phyloP scores from a whole-genome alignment of 2,797 vertebrate genomes.

The Morelia viridis region DNA sequence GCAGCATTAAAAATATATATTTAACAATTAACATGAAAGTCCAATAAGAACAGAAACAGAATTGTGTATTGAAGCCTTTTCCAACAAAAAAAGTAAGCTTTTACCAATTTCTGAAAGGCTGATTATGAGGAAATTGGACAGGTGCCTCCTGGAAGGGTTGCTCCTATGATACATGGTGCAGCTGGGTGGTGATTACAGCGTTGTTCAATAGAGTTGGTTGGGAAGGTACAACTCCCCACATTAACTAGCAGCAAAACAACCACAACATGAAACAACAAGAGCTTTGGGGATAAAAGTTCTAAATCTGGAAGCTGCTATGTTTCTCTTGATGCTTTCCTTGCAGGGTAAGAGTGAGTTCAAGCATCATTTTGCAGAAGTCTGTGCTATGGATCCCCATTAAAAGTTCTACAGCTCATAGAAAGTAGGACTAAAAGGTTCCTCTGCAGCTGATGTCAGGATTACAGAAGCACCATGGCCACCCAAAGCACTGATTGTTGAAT shows the following conservation, averaged over 20 bases:
- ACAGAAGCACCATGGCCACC: neutral
- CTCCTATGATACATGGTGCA: neutral
- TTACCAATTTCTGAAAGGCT: neutral
- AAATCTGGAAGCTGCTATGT: neutral
- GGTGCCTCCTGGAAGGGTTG: neutral
- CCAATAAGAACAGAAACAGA: neutral
- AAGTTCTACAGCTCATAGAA: neutral
- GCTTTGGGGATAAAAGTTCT: slow-evolving; percentile 1
- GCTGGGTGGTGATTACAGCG: neutral
- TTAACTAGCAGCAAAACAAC: slow-evolving; percentile 20
- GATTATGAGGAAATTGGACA: neutral
- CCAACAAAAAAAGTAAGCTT: neutral
- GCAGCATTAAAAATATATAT: neutral
- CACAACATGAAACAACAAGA: slow-evolving; percentile 14
- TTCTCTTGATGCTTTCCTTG: slow-evolving; percentile 3
- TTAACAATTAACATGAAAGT: neutral
- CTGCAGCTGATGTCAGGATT: neutral
- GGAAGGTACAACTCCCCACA: neutral
- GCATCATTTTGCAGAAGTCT: neutral
- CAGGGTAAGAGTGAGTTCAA: neutral
- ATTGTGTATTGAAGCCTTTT: neutral
- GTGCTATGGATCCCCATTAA: neutral
- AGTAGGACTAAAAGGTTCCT: neutral
- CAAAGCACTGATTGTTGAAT: neutral
- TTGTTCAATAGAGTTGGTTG: neutral